A percentile compares a stretch with the other conserved stretches of the same genome.
Evolutionary conservation across 2,113 vertebrate genomes (phyloP).

Genomic region (Thunnus maccoyii): DNA sequence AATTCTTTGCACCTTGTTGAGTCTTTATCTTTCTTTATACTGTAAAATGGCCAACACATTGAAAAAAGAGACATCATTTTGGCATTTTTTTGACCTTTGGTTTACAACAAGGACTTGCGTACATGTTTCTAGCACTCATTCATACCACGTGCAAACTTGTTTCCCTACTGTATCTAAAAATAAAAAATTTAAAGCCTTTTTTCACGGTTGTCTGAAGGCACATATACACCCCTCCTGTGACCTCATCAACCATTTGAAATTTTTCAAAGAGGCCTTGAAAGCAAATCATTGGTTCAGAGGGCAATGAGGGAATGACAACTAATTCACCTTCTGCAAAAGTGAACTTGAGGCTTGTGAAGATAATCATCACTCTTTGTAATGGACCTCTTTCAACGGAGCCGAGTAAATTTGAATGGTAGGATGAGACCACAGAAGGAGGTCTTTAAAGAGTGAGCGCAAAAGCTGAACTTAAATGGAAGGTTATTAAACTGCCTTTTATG

Average conservation of each 20-base stretch:
- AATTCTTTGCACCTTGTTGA: background rate
- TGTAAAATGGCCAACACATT: background rate
- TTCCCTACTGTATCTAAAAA: conserved; percentile 5
- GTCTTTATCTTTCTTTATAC: background rate
- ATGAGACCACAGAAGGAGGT: conserved; percentile 49
- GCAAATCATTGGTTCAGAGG: conserved; percentile 26
- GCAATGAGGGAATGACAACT: conserved; percentile 33
- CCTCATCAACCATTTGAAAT: conserved; percentile 14
- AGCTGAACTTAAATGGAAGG: conserved; percentile 47
- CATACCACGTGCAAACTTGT: background rate
- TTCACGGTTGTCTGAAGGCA: background rate
- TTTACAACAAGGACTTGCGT: background rate
- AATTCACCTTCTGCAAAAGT: conserved; percentile 33
- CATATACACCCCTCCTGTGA: background rate
- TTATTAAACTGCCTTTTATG: conserved; percentile 58
- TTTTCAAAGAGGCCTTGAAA: conserved; percentile 17
- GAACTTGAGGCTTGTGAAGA: conserved; percentile 36
- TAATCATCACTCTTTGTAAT: conserved; percentile 53
- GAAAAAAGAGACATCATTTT: background rate
- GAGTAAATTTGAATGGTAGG: conserved; percentile 51
- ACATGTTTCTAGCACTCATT: background rate
- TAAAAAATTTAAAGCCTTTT: background rate
- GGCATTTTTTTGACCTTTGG: background rate
- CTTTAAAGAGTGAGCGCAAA: conserved; percentile 45
- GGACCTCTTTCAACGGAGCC: conserved; percentile 46